Evolutionary conservation across 1,140 invertebrate genomes (phyloP), one percentile per base, ranked within the genome.

Genomic region (Cydia pomonella): DNA sequence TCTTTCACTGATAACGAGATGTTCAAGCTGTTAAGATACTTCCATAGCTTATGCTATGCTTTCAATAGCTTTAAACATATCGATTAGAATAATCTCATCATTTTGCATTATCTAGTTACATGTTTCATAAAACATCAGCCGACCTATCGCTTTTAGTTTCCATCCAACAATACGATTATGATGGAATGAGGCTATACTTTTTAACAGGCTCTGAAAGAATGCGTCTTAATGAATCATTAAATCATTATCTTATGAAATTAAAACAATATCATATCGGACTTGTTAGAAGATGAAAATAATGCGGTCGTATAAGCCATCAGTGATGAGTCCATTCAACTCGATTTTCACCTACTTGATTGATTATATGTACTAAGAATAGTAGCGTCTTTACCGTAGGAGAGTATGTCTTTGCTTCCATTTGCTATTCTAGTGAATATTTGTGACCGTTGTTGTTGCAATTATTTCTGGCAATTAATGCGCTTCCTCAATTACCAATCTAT

Each of bases 281-380:
- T n/a, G 4, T 50, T 50, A 50, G 3, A 2, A 4, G 18, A 53
- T 2, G n/a, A 47, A 47, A 47, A n/a, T 13, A 53, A 53, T 53
- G 50, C 50, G 50, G 50, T 53, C 50, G 18, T 18, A 18, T 53
- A 53, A 53, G 50, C n/a, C n/a, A 53, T 53, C 50, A 18, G 50
- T 53, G 50, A 53, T 9, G 5, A 18, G 50, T 53, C n/a, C 50
- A 53, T 53, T 53, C n/a, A 53, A 53, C 50, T 53, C 16, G 3
- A 18, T 53, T 18, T 7, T 18, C 50, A 18, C n/a, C 50, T 3
- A 7, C 16, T 21, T 53, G 6, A 53, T 53, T 53, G n/a, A 18
- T 53, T 9, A n/a, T n/a, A n/a, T n/a, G n/a, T n/a, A n/a, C 7
- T 53, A 53, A 53, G 1, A 18, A 18, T 1, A n/a, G 4, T 7